Evolutionary conservation across 2,113 vertebrate genomes (phyloP).

Genomic region (Sminthopsis crassicaudata): DNA sequence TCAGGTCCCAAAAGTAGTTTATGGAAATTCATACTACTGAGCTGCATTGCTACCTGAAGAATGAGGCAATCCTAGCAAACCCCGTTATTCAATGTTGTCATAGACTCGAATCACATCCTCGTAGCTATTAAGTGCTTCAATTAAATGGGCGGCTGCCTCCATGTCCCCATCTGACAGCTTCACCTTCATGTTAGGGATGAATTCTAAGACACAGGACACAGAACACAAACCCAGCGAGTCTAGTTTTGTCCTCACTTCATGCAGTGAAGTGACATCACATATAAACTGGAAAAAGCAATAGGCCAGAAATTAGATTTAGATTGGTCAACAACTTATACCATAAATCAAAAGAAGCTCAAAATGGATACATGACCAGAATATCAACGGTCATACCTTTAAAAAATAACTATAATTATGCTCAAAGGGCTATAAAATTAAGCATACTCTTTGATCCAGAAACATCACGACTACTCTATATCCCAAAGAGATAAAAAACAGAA

Average conservation of each 20-base stretch:
- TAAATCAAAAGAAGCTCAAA: neutral
- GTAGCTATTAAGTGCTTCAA: slow-evolving; percentile 84
- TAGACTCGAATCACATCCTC: slow-evolving; percentile 89
- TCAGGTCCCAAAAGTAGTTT: neutral
- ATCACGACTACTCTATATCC: too few relatives aligned
- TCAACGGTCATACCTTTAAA: neutral
- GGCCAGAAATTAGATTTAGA: neutral
- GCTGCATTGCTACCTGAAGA: neutral
- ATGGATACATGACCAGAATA: neutral
- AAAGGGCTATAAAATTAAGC: too few relatives aligned
- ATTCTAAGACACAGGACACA: slow-evolving; percentile 84
- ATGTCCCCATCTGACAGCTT: slow-evolving; percentile 84
- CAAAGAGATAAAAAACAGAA: too few relatives aligned
- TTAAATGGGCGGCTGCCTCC: slow-evolving; percentile 82
- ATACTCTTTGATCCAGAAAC: too few relatives aligned
- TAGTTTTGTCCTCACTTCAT: slow-evolving; percentile 84
- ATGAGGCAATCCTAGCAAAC: neutral
- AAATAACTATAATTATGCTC: neutral
- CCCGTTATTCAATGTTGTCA: slow-evolving; percentile 88
- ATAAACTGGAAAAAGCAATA: slow-evolving; percentile 86
- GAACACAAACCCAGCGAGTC: slow-evolving; percentile 84
- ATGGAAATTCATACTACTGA: neutral
- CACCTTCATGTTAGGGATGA: slow-evolving; percentile 81
- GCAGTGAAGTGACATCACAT: slow-evolving; percentile 84
- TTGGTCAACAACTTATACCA: neutral